These are phyloP conservation scores for Aeoliscus strigatus DNA, from an alignment of 2,797 vertebrate species.

Conservation along the genomic window DNA sequence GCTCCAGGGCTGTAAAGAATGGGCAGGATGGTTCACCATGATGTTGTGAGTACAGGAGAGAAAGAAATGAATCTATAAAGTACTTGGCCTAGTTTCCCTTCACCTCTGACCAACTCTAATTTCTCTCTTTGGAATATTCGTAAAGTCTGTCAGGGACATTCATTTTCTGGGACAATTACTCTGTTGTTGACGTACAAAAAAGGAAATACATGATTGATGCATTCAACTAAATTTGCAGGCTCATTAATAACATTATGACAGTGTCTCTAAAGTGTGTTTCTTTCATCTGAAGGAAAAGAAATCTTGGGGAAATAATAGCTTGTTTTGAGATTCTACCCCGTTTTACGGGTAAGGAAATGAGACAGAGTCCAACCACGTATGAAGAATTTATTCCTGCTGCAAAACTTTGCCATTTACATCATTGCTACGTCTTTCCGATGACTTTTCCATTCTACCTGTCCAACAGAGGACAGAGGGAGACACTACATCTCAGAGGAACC, in stretches of 20 bases:
- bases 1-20: slow-evolving; percentile 39
- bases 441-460: neutral
- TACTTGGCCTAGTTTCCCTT: slow-evolving; percentile 35
- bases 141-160: slow-evolving; percentile 5
- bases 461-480: too few species aligned
- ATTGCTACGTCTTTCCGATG: slow-evolving; percentile 9
- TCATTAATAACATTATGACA: slow-evolving; percentile 25
- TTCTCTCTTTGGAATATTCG: slow-evolving; percentile 19
- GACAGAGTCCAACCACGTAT: slow-evolving; percentile 22
- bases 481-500: too few species aligned
- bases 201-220: slow-evolving; percentile 11
- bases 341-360: slow-evolving; percentile 11
- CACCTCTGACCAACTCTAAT: slow-evolving; percentile 23
- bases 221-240: neutral
- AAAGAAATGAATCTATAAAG: slow-evolving; percentile 27
- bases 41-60: slow-evolving; percentile 46
- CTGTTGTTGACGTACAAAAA: too few species aligned
- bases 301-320: too few species aligned
- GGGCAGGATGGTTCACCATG: slow-evolving; percentile 41
- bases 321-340: too few species aligned
- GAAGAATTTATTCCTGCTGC: slow-evolving; percentile 9
- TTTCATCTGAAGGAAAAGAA: slow-evolving; percentile 48
- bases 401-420: slow-evolving; percentile 1
- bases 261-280: slow-evolving; percentile 64
- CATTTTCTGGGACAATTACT: slow-evolving; percentile 9